Conservation (phyloP, 2,113 vertebrate species). For the Lepus americanus region DNA sequence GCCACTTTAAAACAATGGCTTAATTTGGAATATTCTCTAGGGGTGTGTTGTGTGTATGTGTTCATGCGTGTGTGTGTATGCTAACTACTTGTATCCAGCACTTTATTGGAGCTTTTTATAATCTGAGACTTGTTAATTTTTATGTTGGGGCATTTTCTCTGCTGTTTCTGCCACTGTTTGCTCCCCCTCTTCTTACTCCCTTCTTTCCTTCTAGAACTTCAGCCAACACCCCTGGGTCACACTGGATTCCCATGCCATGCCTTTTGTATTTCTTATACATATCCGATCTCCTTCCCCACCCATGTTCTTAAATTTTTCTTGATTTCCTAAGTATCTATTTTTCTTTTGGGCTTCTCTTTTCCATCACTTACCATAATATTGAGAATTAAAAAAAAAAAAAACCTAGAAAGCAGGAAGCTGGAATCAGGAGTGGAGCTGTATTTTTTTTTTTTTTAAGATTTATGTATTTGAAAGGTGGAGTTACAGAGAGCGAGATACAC, state of each 20-base stretch:
- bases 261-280: background rate
- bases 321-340: background rate
- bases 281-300: background rate
- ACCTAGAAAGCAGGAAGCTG: background rate
- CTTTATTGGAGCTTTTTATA: background rate
- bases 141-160: background rate
- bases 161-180: background rate
- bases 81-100: background rate
- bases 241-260: background rate
- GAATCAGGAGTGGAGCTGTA: background rate
- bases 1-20: background rate
- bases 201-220: background rate
- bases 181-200: background rate
- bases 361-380: background rate
- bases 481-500: no score
- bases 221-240: background rate
- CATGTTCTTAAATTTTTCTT: background rate
- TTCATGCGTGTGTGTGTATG: background rate
- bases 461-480: no score
- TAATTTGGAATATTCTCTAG: background rate
- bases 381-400: background rate
- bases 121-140: background rate
- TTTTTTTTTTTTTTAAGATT: background rate
- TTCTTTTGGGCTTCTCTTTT: background rate
- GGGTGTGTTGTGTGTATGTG: no score